These are phyloP conservation scores for Ginglymostoma cirratum DNA, from an alignment of 2,113 vertebrate species.

Conservation along the genomic window DNA sequence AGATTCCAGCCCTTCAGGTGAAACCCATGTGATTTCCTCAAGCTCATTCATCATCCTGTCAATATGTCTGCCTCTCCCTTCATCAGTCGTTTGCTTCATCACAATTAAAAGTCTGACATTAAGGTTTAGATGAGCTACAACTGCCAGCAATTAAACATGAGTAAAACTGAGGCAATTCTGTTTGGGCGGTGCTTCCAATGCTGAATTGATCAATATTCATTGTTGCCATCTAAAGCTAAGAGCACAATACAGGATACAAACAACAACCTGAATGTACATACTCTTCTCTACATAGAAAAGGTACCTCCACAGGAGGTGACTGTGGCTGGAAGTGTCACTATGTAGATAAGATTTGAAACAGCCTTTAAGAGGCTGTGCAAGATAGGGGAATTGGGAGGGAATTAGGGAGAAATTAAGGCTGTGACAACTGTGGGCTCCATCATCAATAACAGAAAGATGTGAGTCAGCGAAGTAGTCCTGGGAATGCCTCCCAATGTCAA, in stretches of 20 bases:
- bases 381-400: not conserved
- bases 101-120: too few relatives aligned
- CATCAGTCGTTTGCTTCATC: not conserved
- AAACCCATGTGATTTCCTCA: not conserved
- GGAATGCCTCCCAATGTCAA: not conserved
- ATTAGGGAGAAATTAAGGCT: not conserved
- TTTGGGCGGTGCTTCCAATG: not conserved
- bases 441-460: not conserved
- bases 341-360: not conserved
- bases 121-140: not conserved
- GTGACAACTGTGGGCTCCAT: not conserved
- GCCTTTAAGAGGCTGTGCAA: not conserved
- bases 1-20: not conserved
- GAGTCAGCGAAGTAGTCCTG: not conserved
- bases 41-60: not conserved
- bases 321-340: not conserved
- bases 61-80: too few relatives aligned
- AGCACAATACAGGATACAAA: not conserved
- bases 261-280: not conserved
- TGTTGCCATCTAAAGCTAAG: not conserved
- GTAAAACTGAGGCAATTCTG: not conserved
- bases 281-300: not conserved
- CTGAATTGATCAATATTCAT: not conserved
- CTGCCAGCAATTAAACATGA: not conserved
- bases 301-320: not conserved